Evolutionary conservation across 2,888 invertebrate species (phyloP).

Genomic region (Phrixothrix hirtus): DNA sequence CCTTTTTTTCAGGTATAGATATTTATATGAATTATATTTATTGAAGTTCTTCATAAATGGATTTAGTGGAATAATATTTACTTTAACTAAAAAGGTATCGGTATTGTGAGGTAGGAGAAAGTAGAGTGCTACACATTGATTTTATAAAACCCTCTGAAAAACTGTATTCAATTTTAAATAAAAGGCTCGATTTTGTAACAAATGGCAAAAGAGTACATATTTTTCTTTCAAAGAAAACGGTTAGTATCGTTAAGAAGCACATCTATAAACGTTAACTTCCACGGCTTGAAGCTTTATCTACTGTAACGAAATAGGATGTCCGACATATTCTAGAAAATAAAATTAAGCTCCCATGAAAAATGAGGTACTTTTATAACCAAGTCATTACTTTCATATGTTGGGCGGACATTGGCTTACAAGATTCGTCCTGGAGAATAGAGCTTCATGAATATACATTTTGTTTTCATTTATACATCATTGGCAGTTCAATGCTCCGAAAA

Average conservation of each 20-base stretch:
- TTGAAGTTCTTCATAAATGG: too few species aligned
- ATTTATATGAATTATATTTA: too few species aligned
- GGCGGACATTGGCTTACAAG: constrained; percentile 31
- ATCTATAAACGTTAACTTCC: constrained; percentile 42
- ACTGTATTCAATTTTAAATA: constrained; percentile 10
- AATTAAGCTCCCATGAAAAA: constrained; percentile 47
- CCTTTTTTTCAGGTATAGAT: too few species aligned
- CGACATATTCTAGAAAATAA: constrained; percentile 47
- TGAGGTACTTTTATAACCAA: constrained; percentile 42
- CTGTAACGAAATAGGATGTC: constrained; percentile 47
- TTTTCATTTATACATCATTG: constrained; percentile 15
- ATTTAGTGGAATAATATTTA: too few species aligned
- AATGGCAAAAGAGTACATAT: constrained; percentile 19
- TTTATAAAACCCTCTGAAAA: too few species aligned
- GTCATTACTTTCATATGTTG: constrained; percentile 41
- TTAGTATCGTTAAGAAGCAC: constrained; percentile 31
- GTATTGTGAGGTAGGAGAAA: too few species aligned
- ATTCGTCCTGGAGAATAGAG: constrained; percentile 27
- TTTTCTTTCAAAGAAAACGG: constrained; percentile 25
- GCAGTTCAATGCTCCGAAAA: too few species aligned
- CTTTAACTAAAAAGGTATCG: too few species aligned
- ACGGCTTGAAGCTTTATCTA: constrained; percentile 43
- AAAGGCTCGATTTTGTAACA: constrained; percentile 8
- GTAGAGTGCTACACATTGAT: too few species aligned
- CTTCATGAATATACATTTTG: constrained; percentile 33